A percentile compares a stretch with the other conserved stretches of the same genome.
Conservation (phyloP, 2,797 vertebrate genomes). For the Enteromius fasciolatus region DNA sequence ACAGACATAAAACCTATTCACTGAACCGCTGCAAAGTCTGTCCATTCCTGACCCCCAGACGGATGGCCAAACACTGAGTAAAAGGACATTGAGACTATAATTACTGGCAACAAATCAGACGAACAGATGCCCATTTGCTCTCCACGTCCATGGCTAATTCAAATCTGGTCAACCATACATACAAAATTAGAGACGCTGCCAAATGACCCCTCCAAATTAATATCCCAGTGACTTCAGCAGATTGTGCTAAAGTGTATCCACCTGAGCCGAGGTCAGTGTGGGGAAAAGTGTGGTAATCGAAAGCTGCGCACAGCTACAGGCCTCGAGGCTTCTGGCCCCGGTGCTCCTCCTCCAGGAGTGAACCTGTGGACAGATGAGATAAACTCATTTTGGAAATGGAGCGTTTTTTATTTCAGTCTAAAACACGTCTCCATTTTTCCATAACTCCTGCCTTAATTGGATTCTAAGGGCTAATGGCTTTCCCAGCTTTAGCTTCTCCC, state of each 20-base stretch:
- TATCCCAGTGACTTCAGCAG: conserved; percentile 20
- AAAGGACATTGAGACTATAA: conserved; percentile 19
- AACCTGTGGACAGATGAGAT: conserved; percentile 67
- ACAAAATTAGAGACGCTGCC: conserved; percentile 21
- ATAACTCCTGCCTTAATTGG: conserved; percentile 70
- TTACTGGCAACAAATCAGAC: conserved; percentile 11
- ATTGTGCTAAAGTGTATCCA: conserved; percentile 40
- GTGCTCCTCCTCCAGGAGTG: conserved; percentile 48
- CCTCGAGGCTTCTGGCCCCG: conserved; percentile 12
- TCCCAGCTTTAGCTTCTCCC: conserved; percentile 66
- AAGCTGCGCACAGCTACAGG: conserved; percentile 24
- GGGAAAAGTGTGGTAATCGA: conserved; percentile 56
- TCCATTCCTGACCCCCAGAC: conserved; percentile 32
- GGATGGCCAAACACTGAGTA: conserved; percentile 18
- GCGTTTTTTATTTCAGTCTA: conserved; percentile 61
- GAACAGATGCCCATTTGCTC: not conserved
- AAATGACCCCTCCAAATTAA: conserved; percentile 12
- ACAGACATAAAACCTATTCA: conserved; percentile 28
- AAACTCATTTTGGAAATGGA: conserved; percentile 64
- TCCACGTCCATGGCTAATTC: conserved; percentile 22
- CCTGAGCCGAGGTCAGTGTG: conserved; percentile 41
- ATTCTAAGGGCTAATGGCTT: conserved; percentile 69
- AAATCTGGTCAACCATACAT: conserved; percentile 3
- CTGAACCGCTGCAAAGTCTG: conserved; percentile 37
- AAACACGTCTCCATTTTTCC: conserved; percentile 67